These are phyloP conservation scores for Callospermophilus lateralis DNA, from an alignment of 2,113 vertebrate species.

Conservation along the genomic window DNA sequence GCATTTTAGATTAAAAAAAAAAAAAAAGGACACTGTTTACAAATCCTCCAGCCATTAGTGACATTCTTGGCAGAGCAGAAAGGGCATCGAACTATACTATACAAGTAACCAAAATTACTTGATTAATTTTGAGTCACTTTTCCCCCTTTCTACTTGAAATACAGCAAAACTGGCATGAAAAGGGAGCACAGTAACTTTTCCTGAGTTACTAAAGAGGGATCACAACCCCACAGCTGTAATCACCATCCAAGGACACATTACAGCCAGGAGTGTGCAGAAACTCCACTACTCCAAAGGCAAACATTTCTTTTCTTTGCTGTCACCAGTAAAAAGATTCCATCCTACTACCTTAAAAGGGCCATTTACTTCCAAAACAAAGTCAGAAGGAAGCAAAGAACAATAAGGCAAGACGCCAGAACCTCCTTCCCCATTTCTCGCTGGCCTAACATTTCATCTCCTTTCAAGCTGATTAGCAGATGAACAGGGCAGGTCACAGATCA, in stretches of 20 bases:
- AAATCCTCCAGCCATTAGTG: neutral
- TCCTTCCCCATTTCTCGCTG: neutral
- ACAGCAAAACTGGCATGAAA: neutral
- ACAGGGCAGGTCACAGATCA: constrained; percentile 38
- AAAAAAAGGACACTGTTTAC: neutral
- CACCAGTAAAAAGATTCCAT: neutral
- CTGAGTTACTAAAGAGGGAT: neutral
- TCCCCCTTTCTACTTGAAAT: neutral
- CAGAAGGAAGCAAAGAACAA: neutral
- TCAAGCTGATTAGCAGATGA: neutral
- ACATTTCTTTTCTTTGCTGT: neutral
- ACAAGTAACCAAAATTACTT: neutral
- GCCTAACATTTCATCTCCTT: constrained; percentile 38
- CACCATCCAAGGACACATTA: neutral
- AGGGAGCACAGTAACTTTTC: constrained; percentile 39
- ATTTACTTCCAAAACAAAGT: constrained; percentile 51
- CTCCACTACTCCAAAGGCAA: constrained; percentile 20
- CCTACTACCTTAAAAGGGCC: neutral
- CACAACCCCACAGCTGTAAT: neutral
- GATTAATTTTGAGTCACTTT: constrained; percentile 1
- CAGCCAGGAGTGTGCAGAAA: neutral
- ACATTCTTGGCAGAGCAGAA: constrained; percentile 87
- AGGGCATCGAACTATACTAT: constrained; percentile 72
- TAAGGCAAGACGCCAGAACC: neutral
- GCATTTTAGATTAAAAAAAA: neutral